A percentile compares a stretch with the other conserved stretches of the same genome.
These are phyloP conservation scores for Botia kubotai DNA, from an alignment of 2,797 vertebrate species.

Conservation along the genomic window DNA sequence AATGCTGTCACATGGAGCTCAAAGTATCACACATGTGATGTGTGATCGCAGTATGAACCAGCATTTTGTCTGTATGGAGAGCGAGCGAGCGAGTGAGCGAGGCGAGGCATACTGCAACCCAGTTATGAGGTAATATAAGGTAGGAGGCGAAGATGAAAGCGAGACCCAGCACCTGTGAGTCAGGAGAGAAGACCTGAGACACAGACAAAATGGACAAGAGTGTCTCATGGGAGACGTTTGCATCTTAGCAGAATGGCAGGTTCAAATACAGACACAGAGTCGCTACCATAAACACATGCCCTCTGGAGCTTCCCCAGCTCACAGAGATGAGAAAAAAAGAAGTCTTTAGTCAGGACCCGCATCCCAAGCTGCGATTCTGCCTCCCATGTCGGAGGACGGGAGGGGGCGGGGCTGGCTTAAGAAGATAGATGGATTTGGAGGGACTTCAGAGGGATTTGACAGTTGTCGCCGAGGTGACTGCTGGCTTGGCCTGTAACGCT, in stretches of 20 bases:
- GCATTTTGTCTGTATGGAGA: constrained; percentile 30
- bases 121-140: constrained; percentile 42
- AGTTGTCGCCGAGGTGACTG: constrained; percentile 67
- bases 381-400: constrained; percentile 19
- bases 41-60: constrained; percentile 15
- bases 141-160: constrained; percentile 45
- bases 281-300: constrained; percentile 67
- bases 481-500: constrained; percentile 61
- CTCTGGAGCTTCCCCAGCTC: constrained; percentile 56
- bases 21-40: neutral
- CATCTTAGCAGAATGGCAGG: constrained; percentile 38
- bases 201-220: constrained; percentile 19
- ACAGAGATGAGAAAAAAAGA: constrained; percentile 42
- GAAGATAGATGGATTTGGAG: constrained; percentile 72
- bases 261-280: constrained; percentile 62
- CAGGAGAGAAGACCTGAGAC: neutral
- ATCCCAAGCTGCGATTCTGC: constrained; percentile 22
- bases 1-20: neutral
- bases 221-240: constrained; percentile 28
- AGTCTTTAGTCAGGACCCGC: constrained; percentile 13
- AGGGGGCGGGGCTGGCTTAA: neutral
- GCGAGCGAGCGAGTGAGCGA: neutral
- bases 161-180: constrained; percentile 25
- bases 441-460: constrained; percentile 73
- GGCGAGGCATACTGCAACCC: constrained; percentile 16